Evolutionary conservation across 1,140 invertebrate species (phyloP), one percentile per base, ranked within the genome.

Genomic region (Drosophila virilis): DNA sequence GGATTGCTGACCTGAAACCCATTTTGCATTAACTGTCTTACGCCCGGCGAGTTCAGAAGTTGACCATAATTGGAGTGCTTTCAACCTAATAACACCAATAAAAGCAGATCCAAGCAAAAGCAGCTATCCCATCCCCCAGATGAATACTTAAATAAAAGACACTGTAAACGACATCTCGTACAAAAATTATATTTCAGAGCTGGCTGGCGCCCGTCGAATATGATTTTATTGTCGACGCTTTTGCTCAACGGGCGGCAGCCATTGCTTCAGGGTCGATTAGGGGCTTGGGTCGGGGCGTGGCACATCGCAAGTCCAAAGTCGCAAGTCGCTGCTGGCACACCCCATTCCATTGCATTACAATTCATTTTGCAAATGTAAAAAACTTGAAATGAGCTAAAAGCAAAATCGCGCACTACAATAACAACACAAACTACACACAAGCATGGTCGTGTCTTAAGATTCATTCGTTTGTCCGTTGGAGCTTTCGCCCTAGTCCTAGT

Each of bases 291-390:
- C 51, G 15, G 45, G 73, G 60, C 50, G 59, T 42, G 73, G 35
- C 50, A 59, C 10, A 37, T 42, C 33, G 43, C 40, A 66, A 17
- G 42, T 55, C 50, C 32, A 28, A 45, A 55, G 28, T 62, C 32
- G 22, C 46, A 51, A 59, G 50, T 43, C 28, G 28, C 35, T 51
- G 59, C 35, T 71, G 67, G 17, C 79, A 77, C 66, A 70, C 66
- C 83, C 62, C 84, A 84, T 68, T 84, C 74, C 77, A 83, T 62
- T 80, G 83, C 71, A 88, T 84, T 84, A 84, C 88, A 84, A 90
- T 83, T 88, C 80, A 91, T 90, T 91, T 91, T 88, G 88, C 72
- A 90, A 90, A 90, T 90, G 88, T 91, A 75, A 81, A 90, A 90
- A 90, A 78, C 66, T 71, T 71, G 67, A 57, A 68, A 68, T 68